Base-by-base conservation (phyloP, 2,888 invertebrate species). In the Muscina levida region DNA sequence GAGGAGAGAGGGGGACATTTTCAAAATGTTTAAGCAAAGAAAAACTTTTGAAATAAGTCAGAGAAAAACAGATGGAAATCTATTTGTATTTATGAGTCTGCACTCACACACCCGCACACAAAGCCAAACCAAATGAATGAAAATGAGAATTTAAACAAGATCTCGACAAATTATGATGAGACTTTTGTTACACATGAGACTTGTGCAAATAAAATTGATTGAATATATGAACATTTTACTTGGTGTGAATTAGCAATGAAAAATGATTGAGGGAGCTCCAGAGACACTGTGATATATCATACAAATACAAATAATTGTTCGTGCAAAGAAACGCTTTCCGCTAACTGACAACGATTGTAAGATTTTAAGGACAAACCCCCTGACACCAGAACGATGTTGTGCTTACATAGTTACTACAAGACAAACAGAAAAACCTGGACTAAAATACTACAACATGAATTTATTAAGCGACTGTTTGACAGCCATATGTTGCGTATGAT, bases 61-160 rank as follows among this genome's bases (percentile, higher is more conserved):
- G 70, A 51, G 8, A 24, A 44, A 57, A 53, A 67, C 31, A 62
- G 67, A 15, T 65, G 65, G 26, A 70, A 68, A 68, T 75, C 22
- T 75, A 71, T 73, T 65, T 74, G 42, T 66, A 53, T 72, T 72
- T 68, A 68, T 72, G 46, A 68, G 37, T 56, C 70, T 22, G n/a
- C 42, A 13, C 19, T 22, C 22, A 11, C 59, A 39, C 37, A 51
- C 51, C 11, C 22, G 13, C 11, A 62, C 62, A 51, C n/a, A 65
- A 24, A 17, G 37, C 17, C 31, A 31, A 31, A 31, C 4, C 3
- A 31, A 11, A 22, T 22, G 22, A 22, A 62, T 42, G 22, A 42
- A 15, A 39, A 42, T 62, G 19, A n/a, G 42, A 42, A 13, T 62
- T 62, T 42, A 62, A 19, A 37, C 39, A 42, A 59, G 42, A 62